Evolutionary conservation across 2,888 invertebrate genomes (phyloP).

Genomic region (Chymomyza amoena): DNA sequence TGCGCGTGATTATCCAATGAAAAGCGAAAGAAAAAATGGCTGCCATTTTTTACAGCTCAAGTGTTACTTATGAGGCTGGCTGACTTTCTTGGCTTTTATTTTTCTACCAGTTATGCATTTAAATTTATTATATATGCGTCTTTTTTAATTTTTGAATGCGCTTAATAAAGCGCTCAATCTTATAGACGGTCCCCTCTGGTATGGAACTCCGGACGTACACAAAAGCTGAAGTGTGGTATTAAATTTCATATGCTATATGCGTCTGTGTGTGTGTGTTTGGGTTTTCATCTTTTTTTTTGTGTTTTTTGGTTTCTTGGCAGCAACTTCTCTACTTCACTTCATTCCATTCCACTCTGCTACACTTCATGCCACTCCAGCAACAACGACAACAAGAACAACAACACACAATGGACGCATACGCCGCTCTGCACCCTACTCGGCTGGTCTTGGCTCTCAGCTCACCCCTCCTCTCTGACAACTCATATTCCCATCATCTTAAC

Average conservation of each 20-base stretch:
- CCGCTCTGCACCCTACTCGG: neutral
- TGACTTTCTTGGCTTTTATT: slow-evolving; percentile 20
- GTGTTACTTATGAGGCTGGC: neutral
- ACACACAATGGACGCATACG: neutral
- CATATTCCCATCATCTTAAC: slow-evolving; percentile 27
- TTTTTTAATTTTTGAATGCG: slow-evolving; percentile 56
- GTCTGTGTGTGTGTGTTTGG: neutral
- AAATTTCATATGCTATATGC: slow-evolving; percentile 63
- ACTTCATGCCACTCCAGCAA: neutral
- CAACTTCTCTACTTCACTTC: neutral
- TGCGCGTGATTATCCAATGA: neutral
- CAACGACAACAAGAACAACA: neutral
- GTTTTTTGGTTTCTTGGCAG: neutral
- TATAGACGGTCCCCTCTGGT: slow-evolving; percentile 22
- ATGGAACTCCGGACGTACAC: slow-evolving; percentile 14
- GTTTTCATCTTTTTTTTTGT: neutral
- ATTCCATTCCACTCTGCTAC: neutral
- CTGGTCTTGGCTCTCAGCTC: neutral
- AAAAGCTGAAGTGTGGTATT: slow-evolving; percentile 72
- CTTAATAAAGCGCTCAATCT: slow-evolving; percentile 65
- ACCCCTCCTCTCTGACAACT: neutral
- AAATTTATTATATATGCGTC: slow-evolving; percentile 35
- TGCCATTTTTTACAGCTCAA: neutral
- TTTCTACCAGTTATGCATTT: neutral
- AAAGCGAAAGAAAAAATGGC: neutral